Evolutionary conservation across 2,797 vertebrate species (phyloP).

Genomic region (Pteropus rufus): DNA sequence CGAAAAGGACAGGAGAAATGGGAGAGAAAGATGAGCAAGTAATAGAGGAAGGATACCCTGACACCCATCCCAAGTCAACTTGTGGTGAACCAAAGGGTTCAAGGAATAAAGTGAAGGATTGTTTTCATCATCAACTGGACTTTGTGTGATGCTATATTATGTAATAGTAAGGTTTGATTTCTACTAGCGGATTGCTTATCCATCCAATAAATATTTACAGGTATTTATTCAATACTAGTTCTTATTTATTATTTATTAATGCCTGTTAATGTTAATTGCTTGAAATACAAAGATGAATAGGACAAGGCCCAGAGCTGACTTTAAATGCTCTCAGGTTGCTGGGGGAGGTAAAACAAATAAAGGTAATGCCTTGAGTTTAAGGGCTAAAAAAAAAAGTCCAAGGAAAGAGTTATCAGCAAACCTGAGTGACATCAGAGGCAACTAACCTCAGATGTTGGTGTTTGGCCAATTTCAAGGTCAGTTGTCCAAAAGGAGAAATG

Average conservation of each 20-base stretch:
- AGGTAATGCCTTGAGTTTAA: not conserved
- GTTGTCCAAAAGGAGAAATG: not conserved
- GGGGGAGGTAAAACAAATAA: not conserved
- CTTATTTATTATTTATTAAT: not conserved
- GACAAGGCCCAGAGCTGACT: not conserved
- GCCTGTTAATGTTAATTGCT: not conserved
- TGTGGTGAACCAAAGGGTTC: not conserved
- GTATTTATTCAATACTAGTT: not conserved
- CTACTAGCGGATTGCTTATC: not conserved
- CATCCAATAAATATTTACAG: not conserved
- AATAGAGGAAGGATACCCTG: no score
- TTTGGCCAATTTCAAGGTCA: not conserved
- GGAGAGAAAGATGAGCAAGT: not conserved
- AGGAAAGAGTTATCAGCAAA: not conserved
- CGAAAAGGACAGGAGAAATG: not conserved
- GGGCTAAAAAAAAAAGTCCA: not conserved
- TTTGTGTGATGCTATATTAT: not conserved
- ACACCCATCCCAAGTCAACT: not conserved
- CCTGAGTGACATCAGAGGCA: not conserved
- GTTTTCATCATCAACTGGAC: not conserved
- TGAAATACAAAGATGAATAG: not conserved
- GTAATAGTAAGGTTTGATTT: not conserved
- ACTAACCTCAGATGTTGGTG: not conserved
- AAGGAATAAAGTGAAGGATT: not conserved
- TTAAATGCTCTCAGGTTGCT: not conserved